Base-by-base conservation (phyloP, 1,140 invertebrate genomes). In the Euglossa dilemma region DNA sequence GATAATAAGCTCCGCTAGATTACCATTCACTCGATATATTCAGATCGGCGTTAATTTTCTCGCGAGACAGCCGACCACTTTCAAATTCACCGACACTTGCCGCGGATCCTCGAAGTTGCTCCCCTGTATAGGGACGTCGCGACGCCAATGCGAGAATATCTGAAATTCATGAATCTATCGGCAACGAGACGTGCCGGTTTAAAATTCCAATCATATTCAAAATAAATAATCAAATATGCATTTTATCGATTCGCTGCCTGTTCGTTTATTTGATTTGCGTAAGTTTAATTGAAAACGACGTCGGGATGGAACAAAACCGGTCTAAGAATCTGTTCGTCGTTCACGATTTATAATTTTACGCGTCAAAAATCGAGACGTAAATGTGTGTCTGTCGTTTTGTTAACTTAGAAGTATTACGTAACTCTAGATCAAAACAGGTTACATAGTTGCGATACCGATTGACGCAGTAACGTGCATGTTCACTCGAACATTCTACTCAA, bases 141-240 rank as follows among this genome's bases (percentile, higher is more conserved):
- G 59, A 45, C 70, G 59, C 59, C 79, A 64, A 54, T 80, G 69
- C 43, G 11, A 52, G 18, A 23, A 50, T 80, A 80, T 80, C 63
- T 80, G 70, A 80, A 80, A 74, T 80, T 80, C 79, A 80, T 80
- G 79, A 80, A 80, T 80, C 79, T 43, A 64, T 80, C 79, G 79
- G 56, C 47, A n/a, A 71, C 69, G 78, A 25, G 18, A 64, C 70
- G 57, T 50, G 47, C 14, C 79, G 70, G 59, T 74, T 80, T 80
- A 74, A 80, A 80, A 80, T 80, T 80, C 79, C 79, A 54, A 80
- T 80, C 70, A 80, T 80, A 80, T 80, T 80, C 79, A 80, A 80
- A 80, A 80, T 80, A 80, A 80, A 80, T 80, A 80, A 74, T 80
- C 57, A 74, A 80, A 80, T 80, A 80, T 74, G 70, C 79, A 80